Evolutionary conservation across 2,113 vertebrate species (phyloP), one percentile per base, ranked within the genome.

Genomic region (Excalfactoria chinensis): DNA sequence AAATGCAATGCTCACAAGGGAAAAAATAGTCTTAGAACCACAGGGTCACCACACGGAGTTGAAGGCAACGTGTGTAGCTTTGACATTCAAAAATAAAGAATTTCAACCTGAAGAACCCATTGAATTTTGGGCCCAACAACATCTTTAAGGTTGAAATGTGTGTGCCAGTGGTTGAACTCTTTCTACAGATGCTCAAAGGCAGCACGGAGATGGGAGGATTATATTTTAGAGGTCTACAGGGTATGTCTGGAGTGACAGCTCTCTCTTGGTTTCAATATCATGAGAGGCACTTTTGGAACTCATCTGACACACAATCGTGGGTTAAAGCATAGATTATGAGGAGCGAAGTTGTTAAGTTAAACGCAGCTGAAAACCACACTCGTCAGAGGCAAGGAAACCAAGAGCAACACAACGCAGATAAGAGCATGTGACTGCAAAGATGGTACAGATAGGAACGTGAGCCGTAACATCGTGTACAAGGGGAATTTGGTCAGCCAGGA

Each of bases 211-310:
- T 35, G 58, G 10, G 11, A 32, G 13, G 25, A 13, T 64, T 26
- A 25, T 11, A 19, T 46, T 74, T 46, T 44, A 0, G 4, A 59
- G 49, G n/a, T 48, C 67, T 58, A 35, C 0, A 2, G 32, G 59
- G 32, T 51, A 4, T 48, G 32, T 77, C 77, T 53, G 17, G 62
- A 69, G 23, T 6, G 55, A 34, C 28, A 51, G 46, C n/a, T 16
- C 11, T 16, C 8, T n/a, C 56, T 70, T 41, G 15, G 23, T 86
- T 78, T 73, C 28, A 20, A 1, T 41, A 53, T 18, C 43, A 15
- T 20, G 6, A 21, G n/a, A 70, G 28, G 34, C 0, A 0, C 18
- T 73, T 81, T 49, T 19, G 26, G 70, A 81, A 62, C 34, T 55
- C 37, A 30, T 37, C 44, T 59, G 46, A 60, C 40, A 11, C 7